phyloP scores from a whole-genome alignment of 2,888 invertebrate species.

The Mesochorus sp. region DNA sequence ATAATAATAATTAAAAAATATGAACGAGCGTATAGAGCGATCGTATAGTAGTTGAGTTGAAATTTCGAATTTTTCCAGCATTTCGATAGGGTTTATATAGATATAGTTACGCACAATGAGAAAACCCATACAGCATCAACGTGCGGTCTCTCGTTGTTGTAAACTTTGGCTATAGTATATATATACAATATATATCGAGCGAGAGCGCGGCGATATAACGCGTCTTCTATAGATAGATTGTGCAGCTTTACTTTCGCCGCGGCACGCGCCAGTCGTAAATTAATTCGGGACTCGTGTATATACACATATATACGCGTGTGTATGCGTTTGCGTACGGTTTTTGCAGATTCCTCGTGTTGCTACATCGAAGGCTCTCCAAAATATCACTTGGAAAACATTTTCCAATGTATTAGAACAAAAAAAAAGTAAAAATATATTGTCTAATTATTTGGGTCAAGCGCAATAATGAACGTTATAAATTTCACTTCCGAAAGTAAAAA shows the following conservation, averaged over 20 bases:
- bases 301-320: constrained; percentile 40
- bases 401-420: no score
- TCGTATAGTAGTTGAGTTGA: no score
- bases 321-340: constrained; percentile 12
- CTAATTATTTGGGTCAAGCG: no score
- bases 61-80: neutral
- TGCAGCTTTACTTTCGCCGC: constrained; percentile 68
- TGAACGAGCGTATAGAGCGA: no score
- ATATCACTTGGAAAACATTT: no score
- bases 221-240: constrained; percentile 69
- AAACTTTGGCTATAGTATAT: constrained; percentile 26
- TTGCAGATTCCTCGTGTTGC: neutral
- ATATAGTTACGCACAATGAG: constrained; percentile 4
- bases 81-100: neutral
- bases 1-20: no score
- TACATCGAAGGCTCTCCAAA: no score
- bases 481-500: no score
- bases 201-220: constrained; percentile 43
- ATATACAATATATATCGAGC: no score
- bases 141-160: constrained; percentile 31
- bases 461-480: no score
- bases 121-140: constrained; percentile 29
- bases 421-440: no score
- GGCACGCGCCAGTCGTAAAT: constrained; percentile 79
- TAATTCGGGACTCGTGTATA: constrained; percentile 71